These are phyloP conservation scores for Electrophaes corylata DNA, from an alignment of 2,888 invertebrate genomes.

Conservation along the genomic window DNA sequence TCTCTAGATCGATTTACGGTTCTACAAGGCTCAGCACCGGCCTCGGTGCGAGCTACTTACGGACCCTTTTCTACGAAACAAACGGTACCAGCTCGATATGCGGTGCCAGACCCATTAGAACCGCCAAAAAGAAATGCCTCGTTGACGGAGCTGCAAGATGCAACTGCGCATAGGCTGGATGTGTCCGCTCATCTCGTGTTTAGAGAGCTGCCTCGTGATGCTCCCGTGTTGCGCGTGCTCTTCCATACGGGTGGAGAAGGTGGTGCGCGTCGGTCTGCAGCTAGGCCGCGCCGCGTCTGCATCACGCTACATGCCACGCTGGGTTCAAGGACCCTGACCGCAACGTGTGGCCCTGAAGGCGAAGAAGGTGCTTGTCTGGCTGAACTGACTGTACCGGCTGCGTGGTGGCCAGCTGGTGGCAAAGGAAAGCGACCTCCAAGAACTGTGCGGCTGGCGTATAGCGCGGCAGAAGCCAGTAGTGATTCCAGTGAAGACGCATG, in stretches of 20 bases:
- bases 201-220: slow-evolving; percentile 92
- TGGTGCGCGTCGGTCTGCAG: slow-evolving; percentile 89
- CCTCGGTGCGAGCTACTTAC: slow-evolving; percentile 95
- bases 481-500: slow-evolving; percentile 88
- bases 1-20: slow-evolving; percentile 96
- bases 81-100: slow-evolving; percentile 95
- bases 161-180: slow-evolving; percentile 91
- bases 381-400: slow-evolving; percentile 93
- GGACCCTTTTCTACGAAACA: slow-evolving; percentile 98
- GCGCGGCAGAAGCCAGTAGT: slow-evolving; percentile 92
- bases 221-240: slow-evolving; percentile 95
- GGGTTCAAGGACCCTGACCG: slow-evolving; percentile 87
- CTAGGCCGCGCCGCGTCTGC: slow-evolving; percentile 90
- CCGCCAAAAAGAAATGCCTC: slow-evolving; percentile 84
- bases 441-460: slow-evolving; percentile 92
- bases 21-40: slow-evolving; percentile 95
- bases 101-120: slow-evolving; percentile 93
- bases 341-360: slow-evolving; percentile 96
- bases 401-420: slow-evolving; percentile 94
- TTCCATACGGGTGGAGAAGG: slow-evolving; percentile 96
- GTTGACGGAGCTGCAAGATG: slow-evolving; percentile 84
- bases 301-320: slow-evolving; percentile 91
- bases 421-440: slow-evolving; percentile 87
- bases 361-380: slow-evolving; percentile 97
- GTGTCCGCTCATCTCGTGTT: slow-evolving; percentile 98